Percentiles rank a stretch among this genome's conserved stretches.
phyloP scores from a whole-genome alignment of 92 coral and sea anemone genomes.

The Phenganax marumi region DNA sequence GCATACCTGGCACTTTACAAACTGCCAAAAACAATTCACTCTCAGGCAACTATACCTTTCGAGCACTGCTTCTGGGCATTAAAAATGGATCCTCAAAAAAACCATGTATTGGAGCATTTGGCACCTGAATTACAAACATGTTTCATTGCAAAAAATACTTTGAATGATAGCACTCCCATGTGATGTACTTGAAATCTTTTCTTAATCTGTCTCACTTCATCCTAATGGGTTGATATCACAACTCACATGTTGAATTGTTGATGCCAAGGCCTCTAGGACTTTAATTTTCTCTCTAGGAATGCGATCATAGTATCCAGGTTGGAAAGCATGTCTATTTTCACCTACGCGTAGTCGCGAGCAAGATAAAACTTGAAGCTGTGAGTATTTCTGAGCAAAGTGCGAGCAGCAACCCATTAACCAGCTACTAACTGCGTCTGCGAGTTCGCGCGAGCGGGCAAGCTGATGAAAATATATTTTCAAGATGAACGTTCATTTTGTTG shows the following conservation, averaged over 20 bases:
- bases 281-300: slow-evolving; percentile 74
- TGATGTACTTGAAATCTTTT: neutral
- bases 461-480: too few species aligned
- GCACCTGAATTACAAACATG: slow-evolving; percentile 40
- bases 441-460: too few species aligned
- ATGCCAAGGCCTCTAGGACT: slow-evolving; percentile 79
- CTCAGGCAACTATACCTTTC: slow-evolving; percentile 49
- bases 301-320: neutral
- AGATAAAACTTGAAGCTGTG: neutral
- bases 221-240: neutral
- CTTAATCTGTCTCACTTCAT: neutral
- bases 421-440: too few species aligned
- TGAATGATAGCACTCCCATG: too few species aligned
- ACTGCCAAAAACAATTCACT: neutral
- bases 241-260: slow-evolving; percentile 87
- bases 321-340: too few species aligned
- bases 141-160: neutral
- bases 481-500: too few species aligned
- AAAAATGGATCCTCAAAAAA: slow-evolving; percentile 74
- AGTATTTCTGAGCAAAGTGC: too few species aligned
- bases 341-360: too few species aligned
- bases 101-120: slow-evolving; percentile 66
- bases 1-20: neutral
- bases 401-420: too few species aligned
- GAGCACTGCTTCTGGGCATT: slow-evolving; percentile 65